These are phyloP conservation scores for Sylvia atricapilla DNA, from an alignment of 2,113 vertebrate genomes.

Conservation along the genomic window DNA sequence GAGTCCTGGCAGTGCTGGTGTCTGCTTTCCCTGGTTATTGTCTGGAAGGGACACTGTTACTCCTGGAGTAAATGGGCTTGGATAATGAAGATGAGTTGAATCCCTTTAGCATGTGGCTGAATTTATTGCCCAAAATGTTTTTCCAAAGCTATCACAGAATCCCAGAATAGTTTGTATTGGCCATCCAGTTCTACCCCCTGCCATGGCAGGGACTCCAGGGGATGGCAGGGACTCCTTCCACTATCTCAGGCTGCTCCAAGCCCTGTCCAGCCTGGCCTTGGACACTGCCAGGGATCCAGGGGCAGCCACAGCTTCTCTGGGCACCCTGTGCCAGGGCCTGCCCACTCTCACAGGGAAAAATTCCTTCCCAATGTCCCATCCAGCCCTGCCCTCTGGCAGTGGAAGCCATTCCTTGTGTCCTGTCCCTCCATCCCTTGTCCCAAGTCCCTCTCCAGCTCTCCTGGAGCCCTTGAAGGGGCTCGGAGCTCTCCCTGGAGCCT, in stretches of 20 bases:
- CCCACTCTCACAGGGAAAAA: not conserved
- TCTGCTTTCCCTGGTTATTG: not conserved
- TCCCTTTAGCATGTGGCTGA: not conserved
- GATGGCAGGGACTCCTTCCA: not conserved
- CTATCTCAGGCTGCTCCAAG: not conserved
- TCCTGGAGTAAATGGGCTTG: not conserved
- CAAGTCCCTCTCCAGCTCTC: not conserved
- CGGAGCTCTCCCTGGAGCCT: not conserved
- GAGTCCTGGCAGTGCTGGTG: not conserved
- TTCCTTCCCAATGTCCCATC: not conserved
- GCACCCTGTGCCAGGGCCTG: not conserved
- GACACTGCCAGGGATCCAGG: not conserved
- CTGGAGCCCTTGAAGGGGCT: not conserved
- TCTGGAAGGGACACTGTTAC: not conserved
- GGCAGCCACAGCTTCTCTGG: not conserved
- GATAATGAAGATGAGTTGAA: not conserved
- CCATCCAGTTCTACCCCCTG: accelerated
- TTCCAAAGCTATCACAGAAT: not conserved
- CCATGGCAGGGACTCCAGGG: not conserved
- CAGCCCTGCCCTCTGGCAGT: not conserved
- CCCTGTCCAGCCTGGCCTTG: not conserved
- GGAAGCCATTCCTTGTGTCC: not conserved
- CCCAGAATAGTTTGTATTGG: not conserved
- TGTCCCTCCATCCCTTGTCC: not conserved
- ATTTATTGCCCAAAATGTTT: not conserved